Evolutionary conservation across 1,140 invertebrate genomes (phyloP).

Genomic region (Euura saliciscinereae): DNA sequence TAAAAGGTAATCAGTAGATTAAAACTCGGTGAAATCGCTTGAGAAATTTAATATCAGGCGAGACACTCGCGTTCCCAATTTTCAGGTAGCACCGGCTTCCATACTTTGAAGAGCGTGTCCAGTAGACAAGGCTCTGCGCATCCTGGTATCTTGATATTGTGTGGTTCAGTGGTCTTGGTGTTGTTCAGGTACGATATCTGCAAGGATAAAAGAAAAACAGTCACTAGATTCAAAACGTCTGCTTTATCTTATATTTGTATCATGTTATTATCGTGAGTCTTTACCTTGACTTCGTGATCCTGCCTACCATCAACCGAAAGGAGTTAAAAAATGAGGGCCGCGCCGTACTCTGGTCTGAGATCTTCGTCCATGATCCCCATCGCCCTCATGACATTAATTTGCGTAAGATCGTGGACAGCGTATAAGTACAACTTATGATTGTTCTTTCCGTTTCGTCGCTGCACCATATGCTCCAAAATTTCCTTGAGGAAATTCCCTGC

Average conservation of each 20-base stretch:
- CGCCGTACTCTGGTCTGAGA: constrained; percentile 73
- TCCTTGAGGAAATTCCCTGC: constrained; percentile 54
- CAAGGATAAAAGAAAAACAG: background rate
- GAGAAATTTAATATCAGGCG: background rate
- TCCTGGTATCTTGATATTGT: constrained; percentile 50
- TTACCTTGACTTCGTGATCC: constrained; percentile 59
- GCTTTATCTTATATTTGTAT: too few relatives aligned
- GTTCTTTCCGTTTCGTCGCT: constrained; percentile 37
- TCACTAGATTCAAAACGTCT: too few relatives aligned
- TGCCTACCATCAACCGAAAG: constrained; percentile 52
- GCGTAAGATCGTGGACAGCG: constrained; percentile 75
- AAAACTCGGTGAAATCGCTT: too few relatives aligned
- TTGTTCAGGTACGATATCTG: constrained; percentile 43
- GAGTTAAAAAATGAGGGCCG: constrained; percentile 71
- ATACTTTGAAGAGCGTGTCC: constrained; percentile 48
- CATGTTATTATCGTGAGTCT: background rate
- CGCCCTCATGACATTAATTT: constrained; percentile 72
- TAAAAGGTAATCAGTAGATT: too few relatives aligned
- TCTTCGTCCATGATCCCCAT: constrained; percentile 68
- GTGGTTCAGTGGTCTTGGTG: constrained; percentile 22
- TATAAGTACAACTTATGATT: constrained; percentile 66
- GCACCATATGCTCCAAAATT: constrained; percentile 51
- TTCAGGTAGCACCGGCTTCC: constrained; percentile 54
- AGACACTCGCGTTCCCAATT: constrained; percentile 63
- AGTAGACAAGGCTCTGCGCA: constrained; percentile 59